Percentiles rank a stretch among this genome's conserved stretches.
These are phyloP conservation scores for Sula dactylatra DNA, from an alignment of 2,113 vertebrate genomes.

Conservation along the genomic window DNA sequence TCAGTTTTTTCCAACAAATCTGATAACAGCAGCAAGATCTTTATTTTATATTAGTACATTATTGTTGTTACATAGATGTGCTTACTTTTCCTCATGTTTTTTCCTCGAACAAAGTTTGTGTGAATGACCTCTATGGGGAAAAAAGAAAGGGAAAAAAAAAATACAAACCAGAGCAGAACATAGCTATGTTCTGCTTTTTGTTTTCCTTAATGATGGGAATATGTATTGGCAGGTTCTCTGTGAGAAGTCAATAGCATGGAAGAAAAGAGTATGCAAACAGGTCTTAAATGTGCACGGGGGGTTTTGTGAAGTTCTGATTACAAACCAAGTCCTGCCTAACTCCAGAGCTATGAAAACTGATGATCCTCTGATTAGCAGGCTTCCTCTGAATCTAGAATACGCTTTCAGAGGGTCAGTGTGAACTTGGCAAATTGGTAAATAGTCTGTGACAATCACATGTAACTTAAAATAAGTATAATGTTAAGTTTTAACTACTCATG, in stretches of 20 bases:
- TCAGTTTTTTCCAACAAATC: neutral
- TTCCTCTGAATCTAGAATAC: neutral
- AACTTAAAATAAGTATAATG: neutral
- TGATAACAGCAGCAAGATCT: neutral
- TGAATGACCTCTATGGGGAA: neutral
- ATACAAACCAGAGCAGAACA: neutral
- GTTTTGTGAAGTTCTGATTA: neutral
- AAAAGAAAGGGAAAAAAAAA: neutral
- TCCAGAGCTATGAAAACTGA: neutral
- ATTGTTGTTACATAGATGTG: neutral
- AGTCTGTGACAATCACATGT: neutral
- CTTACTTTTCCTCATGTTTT: neutral
- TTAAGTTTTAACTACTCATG: neutral
- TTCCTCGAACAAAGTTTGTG: neutral
- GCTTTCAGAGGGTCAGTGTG: fast-evolving
- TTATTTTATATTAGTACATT: neutral
- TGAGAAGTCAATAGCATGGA: neutral
- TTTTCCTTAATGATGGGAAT: neutral
- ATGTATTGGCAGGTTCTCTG: neutral
- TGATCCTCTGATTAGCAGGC: neutral
- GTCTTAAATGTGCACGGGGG: neutral
- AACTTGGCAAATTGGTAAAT: neutral
- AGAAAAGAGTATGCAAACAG: neutral
- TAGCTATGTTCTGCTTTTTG: neutral
- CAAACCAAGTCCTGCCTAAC: neutral